Evolutionary conservation across 1,140 invertebrate genomes (phyloP).

Genomic region (Megathymus violae): DNA sequence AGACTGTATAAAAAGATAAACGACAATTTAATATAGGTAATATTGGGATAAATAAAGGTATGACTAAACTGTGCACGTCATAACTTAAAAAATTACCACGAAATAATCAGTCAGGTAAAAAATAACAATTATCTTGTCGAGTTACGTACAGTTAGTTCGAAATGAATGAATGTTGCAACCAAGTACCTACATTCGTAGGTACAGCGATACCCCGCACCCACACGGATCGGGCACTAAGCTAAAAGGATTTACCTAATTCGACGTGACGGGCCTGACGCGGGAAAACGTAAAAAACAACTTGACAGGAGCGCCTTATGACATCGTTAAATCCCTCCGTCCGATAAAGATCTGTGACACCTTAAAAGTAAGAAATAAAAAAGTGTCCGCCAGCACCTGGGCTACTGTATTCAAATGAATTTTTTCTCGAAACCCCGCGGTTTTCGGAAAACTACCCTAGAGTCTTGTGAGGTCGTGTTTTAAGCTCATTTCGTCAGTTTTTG

Average conservation of each 20-base stretch:
- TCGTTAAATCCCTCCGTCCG: constrained; percentile 76
- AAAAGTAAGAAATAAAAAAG: constrained; percentile 50
- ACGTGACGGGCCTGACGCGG: constrained; percentile 73
- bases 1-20: not conserved
- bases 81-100: not conserved
- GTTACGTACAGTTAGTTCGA: constrained; percentile 5
- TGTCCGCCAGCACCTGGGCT: constrained; percentile 68
- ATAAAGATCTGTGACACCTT: constrained; percentile 81
- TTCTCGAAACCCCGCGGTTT: constrained; percentile 68
- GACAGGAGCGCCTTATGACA: constrained; percentile 74
- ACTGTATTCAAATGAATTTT: constrained; percentile 80
- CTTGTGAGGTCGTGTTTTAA: constrained; percentile 68
- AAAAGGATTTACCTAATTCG: constrained; percentile 80
- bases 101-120: not conserved
- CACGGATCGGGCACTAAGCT: constrained; percentile 66
- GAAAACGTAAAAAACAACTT: constrained; percentile 67
- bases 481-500: constrained; percentile 54
- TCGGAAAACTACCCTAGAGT: constrained; percentile 63
- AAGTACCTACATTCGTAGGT: constrained; percentile 35
- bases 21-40: not conserved
- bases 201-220: constrained; percentile 41
- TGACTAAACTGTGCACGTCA: not conserved
- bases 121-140: not conserved
- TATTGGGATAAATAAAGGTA: not conserved
- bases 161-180: constrained; percentile 15